Conservation (phyloP, 2,888 invertebrate genomes). For the Cylindroiulus punctatus region DNA sequence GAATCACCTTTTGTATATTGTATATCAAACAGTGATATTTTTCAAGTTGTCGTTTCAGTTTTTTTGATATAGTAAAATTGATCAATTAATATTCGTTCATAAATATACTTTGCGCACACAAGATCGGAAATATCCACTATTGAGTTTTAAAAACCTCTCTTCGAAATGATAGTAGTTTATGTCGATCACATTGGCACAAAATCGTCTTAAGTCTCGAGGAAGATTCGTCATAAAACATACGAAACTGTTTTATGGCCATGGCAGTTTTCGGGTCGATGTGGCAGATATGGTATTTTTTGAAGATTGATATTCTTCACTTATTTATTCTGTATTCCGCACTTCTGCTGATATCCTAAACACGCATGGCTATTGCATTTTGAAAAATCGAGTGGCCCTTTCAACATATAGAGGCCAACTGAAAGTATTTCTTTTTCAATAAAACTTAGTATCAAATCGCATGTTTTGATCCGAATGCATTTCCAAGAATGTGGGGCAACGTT, state of each 20-base stretch:
- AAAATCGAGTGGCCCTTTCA: not conserved
- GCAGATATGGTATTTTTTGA: not conserved
- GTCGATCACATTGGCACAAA: too few species aligned
- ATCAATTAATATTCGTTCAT: too few species aligned
- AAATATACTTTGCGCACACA: too few species aligned
- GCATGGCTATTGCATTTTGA: not conserved
- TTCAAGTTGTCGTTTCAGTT: too few species aligned
- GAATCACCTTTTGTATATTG: too few species aligned
- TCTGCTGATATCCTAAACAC: not conserved
- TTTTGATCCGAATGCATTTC: not conserved
- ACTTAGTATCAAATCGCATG: not conserved
- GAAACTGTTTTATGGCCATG: not conserved
- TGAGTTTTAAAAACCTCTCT: too few species aligned
- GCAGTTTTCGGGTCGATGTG: not conserved
- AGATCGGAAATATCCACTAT: too few species aligned
- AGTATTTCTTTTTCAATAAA: slow-evolving; percentile 18
- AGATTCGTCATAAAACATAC: too few species aligned
- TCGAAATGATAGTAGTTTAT: too few species aligned
- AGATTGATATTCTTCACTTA: slow-evolving; percentile 10
- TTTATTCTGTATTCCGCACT: not conserved
- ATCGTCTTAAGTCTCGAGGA: too few species aligned
- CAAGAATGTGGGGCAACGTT: not conserved
- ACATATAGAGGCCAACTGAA: not conserved
- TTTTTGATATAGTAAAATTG: too few species aligned
- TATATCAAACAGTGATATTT: too few species aligned